Conservation (phyloP, 1,140 invertebrate genomes). For the Himalopsyche phryganea region DNA sequence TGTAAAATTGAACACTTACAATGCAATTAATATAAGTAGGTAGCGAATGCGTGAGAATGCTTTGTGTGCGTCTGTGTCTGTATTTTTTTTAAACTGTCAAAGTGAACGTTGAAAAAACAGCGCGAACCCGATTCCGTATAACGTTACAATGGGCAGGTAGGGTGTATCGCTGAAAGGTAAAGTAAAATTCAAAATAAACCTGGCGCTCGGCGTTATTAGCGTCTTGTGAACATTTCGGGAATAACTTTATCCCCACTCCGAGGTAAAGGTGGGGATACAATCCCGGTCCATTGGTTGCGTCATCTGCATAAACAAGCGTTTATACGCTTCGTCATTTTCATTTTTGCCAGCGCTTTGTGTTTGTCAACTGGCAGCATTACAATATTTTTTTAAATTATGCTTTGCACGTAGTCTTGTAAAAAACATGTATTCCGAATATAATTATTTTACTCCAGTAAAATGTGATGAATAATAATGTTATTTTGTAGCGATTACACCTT, state of each 20-base stretch:
- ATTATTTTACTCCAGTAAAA: no score
- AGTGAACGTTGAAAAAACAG: not conserved
- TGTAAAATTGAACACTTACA: not conserved
- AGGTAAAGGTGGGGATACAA: not conserved
- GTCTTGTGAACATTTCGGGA: slow-evolving; percentile 29
- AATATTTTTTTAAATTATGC: no score
- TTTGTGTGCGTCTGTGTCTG: not conserved
- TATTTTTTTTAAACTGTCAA: not conserved
- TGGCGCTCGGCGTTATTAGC: slow-evolving; percentile 13
- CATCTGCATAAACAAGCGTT: not conserved
- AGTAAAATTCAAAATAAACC: slow-evolving; percentile 33
- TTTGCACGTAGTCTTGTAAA: no score
- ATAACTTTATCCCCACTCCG: slow-evolving; percentile 20
- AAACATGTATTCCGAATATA: no score
- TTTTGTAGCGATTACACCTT: no score
- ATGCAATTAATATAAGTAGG: not conserved
- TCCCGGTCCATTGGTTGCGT: not conserved
- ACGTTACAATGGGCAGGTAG: slow-evolving; percentile 30
- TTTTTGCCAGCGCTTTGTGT: not conserved
- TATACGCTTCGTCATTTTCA: not conserved
- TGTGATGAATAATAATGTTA: no score
- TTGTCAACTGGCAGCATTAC: not conserved
- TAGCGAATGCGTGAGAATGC: not conserved
- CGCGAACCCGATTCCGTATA: slow-evolving; percentile 15
- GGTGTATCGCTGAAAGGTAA: slow-evolving; percentile 17